These are phyloP conservation scores for Caretta caretta DNA, from an alignment of 2,113 vertebrate species.

Conservation along the genomic window DNA sequence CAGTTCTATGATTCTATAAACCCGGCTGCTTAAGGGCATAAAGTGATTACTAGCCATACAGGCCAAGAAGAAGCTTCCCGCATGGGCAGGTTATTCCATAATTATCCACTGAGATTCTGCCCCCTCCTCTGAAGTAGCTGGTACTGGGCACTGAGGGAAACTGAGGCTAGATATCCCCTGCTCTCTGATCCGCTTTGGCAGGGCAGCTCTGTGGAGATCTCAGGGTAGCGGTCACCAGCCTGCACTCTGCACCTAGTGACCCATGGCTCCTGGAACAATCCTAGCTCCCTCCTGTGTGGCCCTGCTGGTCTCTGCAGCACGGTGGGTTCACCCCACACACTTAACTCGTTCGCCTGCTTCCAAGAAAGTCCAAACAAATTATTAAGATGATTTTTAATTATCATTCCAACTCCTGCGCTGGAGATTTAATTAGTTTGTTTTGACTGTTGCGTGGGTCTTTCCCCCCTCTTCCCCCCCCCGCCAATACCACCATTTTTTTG, in stretches of 20 bases:
- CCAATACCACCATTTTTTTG: background rate
- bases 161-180: background rate
- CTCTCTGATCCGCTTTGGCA: background rate
- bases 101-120: background rate
- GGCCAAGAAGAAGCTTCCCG: background rate
- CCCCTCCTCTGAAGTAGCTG: background rate
- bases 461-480: background rate
- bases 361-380: background rate
- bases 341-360: background rate
- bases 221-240: background rate
- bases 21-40: background rate
- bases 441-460: constrained; percentile 2
- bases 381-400: background rate
- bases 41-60: background rate
- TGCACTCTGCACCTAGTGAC: background rate
- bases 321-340: background rate
- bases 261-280: background rate
- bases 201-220: background rate
- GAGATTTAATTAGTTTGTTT: constrained; percentile 39
- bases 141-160: background rate
- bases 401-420: background rate
- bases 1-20: background rate
- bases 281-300: background rate
- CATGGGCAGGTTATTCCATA: background rate
- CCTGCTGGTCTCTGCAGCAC: background rate